Evolutionary conservation across 2,797 vertebrate genomes (phyloP), one percentile per base, ranked within the genome.

Genomic region (Monodelphis domestica): DNA sequence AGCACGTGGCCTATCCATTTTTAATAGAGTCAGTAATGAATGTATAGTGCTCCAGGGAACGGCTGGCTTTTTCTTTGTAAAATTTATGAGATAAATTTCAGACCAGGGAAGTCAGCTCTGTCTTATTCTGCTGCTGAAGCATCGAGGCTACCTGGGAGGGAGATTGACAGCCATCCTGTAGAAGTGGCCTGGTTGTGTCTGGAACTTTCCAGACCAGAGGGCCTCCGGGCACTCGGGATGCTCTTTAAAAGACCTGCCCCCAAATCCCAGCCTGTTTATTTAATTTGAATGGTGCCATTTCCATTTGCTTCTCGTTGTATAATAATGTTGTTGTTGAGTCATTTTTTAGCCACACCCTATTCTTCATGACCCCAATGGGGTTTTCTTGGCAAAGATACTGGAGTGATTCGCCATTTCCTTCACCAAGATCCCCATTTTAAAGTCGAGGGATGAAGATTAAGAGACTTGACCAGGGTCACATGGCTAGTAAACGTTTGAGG

Each of bases 1-100:
- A 96, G 95, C 94, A 94, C 57, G 9, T 87, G 59, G 96, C 89
- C 88, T n/a, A 92, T 92, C 91, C 70, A 94, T 94, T 92, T 96
- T 97, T 95, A 91, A 93, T 87, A 95, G 38, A 45, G 90, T 90
- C 92, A 56, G 63, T 89, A 91, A 95, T 94, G 95, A 93, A 88
- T 91, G 45, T 93, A n/a, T 94, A 87, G 94, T 93, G 5, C 91
- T 91, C 38, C 92, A 55, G 92, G 88, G 90, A 95, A 95, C 59
- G 70, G 90, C 88, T 89, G 95, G 70, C 53, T 89, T 95, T 91
- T 51, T 88, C 57, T 88, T 94, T 94, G 91, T 54, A 94, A 95
- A 94, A 92, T 91, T 88, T 92, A 90, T 63, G 53, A 91, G 57
- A 56, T 17, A 78, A 78, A 88, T 84, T 95, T 94, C 33, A n/a